Base-by-base conservation (phyloP, 2,888 invertebrate genomes). In the Augochlorella aurata region DNA sequence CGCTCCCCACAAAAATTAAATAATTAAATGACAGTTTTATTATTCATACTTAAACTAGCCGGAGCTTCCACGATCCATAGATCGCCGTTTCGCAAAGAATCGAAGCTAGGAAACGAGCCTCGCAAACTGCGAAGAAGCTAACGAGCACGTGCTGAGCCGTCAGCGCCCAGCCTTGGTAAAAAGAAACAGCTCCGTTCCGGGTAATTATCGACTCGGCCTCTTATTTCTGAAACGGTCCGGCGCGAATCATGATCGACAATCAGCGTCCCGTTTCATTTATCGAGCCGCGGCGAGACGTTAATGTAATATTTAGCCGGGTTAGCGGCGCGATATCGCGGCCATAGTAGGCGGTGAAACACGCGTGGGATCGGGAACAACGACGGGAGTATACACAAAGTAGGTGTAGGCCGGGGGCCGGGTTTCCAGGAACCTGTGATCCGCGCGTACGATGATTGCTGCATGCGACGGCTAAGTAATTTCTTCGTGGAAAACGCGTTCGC, bases 381-480 rank as follows among this genome's bases (percentile, higher is more conserved):
- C 58, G 24, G 24, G 58, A 58, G 14, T 58, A 24, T 58, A 50
- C 5, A 16, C 10, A 16, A 16, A 14, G n/a, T 58, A 24, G 12
- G 24, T 21, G 58, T 14, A 16, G 58, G 24, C 3, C 5, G 38
- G 38, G 38, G 38, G 18, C 49, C 61, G 71, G 45, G 58, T 54
- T 79, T 74, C 70, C 63, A 21, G 49, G 75, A 74, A 86, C 29
- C 44, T n/a, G 63, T 54, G 75, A 68, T 74, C 67, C 61, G 24
- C 61, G 65, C 44, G 44, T 8, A 49, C 24, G 44, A 65, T 61
- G 73, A 61, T 69, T 63, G 49, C 66, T n/a, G 68, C 81, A 75
- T 75, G 81, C 81, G 71, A 81, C 78, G 73, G 61, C 61, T 72
- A 74, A 81, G 75, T 75, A 81, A 84, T 87, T 87, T 74, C 74